Base-by-base conservation (phyloP, 2,113 vertebrate genomes). In the Parotia lawesii region DNA sequence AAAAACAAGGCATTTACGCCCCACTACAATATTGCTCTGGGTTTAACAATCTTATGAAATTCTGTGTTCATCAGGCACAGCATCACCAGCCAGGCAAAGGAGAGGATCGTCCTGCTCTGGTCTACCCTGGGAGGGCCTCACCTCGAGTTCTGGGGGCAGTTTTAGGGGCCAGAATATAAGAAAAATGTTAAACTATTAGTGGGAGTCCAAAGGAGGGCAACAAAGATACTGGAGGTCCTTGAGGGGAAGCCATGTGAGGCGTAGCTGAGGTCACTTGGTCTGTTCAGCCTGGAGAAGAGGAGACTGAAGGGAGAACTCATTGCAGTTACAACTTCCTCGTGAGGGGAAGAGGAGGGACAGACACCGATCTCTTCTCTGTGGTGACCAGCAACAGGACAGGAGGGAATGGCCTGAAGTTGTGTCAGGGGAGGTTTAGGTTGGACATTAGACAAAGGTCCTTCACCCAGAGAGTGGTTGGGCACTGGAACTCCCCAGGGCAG, bases 381-480 rank as follows among this genome's bases (percentile, higher is more conserved):
- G 25, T 42, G 17, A 18, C 14, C 45, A 58, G 35, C 1, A 2
- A 42, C 19, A 23, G 28, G 9, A 27, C 42, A 2, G 0, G 1
- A 58, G 31, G 31, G 21, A 51, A 76, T 21, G 48, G 5, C 9
- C 23, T 71, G 38, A 22, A 72, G 33, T 6, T 50, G 17, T 15
- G 5, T 2, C 37, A 37, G 53, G 21, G 9, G 7, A 58, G 14
- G 25, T 60, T 37, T 10, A 37, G 53, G 17, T 2, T 15, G 27
- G 21, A 37, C 4, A 37, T 33, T 19, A 67, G 27, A 10, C 19
- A 27, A 44, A 37, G 33, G 2, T 15, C 51, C 31, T 44, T 58
- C 9, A 3, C 25, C 11, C 27, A 37, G 8, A 37, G 12, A 17
- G 1, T 66, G 44, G 1, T 0, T 50, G 44, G 37, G 45, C 31